A percentile compares a stretch with the other conserved stretches of the same genome.
These are phyloP conservation scores for Gymnothorax javanicus DNA, from an alignment of 2,797 vertebrate species.

Conservation along the genomic window DNA sequence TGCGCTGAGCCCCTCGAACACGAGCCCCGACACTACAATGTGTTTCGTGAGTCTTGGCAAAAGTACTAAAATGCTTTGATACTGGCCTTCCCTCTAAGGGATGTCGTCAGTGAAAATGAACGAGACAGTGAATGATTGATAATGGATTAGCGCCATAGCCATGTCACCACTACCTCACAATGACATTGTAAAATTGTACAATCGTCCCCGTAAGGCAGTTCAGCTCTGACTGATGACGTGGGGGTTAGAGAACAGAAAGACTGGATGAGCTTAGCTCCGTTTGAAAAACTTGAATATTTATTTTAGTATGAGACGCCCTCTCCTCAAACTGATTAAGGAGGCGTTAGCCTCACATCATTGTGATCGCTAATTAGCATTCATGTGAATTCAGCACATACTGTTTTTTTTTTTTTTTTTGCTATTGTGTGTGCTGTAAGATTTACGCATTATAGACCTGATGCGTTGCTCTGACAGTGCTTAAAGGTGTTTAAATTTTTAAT, in stretches of 20 bases:
- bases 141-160: neutral
- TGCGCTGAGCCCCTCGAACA: neutral
- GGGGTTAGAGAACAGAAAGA: no score
- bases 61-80: neutral
- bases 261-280: no score
- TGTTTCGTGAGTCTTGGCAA: neutral
- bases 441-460: neutral
- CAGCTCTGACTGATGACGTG: no score
- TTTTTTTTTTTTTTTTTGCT: neutral
- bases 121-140: neutral
- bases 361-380: neutral
- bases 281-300: no score
- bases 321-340: no score
- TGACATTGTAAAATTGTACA: no score
- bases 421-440: neutral
- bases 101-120: neutral
- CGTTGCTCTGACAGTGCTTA: neutral
- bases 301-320: no score
- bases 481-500: slow-evolving; percentile 5
- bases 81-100: neutral
- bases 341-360: no score
- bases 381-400: neutral
- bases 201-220: no score
- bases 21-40: neutral
- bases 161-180: neutral